These are phyloP conservation scores for Phaenicophaeus curvirostris DNA, from an alignment of 2,797 vertebrate species.

Conservation along the genomic window DNA sequence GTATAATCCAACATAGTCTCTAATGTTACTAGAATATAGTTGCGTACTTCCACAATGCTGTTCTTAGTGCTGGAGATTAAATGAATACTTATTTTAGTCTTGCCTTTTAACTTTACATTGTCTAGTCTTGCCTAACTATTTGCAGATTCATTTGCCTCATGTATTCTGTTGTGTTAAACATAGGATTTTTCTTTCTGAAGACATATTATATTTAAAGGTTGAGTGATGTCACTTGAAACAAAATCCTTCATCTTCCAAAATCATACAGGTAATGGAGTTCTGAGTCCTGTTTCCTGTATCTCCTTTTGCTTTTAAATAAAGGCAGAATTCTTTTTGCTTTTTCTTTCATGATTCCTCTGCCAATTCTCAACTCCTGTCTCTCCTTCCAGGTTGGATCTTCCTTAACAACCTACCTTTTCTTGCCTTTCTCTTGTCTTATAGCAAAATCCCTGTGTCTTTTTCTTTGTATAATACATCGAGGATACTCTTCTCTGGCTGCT, in stretches of 20 bases:
- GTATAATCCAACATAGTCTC: neutral
- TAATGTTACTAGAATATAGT: neutral
- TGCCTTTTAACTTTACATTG: neutral
- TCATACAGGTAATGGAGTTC: neutral
- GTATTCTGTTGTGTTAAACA: neutral
- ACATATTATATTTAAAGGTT: neutral
- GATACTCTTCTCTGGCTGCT: neutral
- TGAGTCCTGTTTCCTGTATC: neutral
- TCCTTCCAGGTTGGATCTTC: neutral
- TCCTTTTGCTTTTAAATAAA: neutral
- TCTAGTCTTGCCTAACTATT: neutral
- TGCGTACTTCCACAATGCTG: neutral
- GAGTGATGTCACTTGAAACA: neutral
- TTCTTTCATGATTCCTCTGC: neutral
- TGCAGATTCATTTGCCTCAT: neutral
- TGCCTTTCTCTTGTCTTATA: neutral
- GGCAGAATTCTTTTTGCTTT: neutral
- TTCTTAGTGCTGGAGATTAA: neutral
- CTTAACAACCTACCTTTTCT: neutral
- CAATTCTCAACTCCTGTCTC: neutral
- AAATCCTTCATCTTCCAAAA: neutral
- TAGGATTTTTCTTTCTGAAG: neutral
- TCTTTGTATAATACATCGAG: neutral
- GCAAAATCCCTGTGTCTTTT: neutral
- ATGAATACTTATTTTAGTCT: neutral